Base-by-base conservation (phyloP, 2,113 vertebrate genomes). In the Lampris incognitus region DNA sequence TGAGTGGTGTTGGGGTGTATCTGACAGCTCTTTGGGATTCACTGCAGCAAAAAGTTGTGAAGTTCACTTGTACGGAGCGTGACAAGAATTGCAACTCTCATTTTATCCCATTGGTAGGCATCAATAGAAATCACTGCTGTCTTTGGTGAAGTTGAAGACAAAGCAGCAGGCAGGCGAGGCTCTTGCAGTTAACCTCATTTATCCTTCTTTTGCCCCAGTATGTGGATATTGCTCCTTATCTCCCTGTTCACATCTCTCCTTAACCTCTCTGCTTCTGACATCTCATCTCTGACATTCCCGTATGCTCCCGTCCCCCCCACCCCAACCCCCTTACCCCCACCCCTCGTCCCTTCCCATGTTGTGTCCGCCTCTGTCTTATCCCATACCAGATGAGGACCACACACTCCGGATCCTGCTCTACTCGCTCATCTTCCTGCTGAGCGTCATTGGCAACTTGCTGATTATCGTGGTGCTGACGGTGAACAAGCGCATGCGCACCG, bases 401-500 rank as follows among this genome's bases (percentile, higher is more conserved):
- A 91, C 87, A 0, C 85, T 98, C 72, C 91, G 95, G 1, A 88
- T 99, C 82, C 94, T 97, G 38, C 95, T 99, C 9, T 99, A 99
- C 63, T 88, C 83, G 0, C 86, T 96, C 72, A 97, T 99, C 87
- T 99, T 98, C 88, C 90, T 95, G 66, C 92, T 97, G 80, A 97
- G 97, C 0, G 94, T 98, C 0, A 93, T 95, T 0, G 97, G 97
- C n/a, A 98, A 98, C 39, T 79, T 94, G 3, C 95, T 99, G 51
- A 97, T 99, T 82, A 96, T 98, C 36, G 86, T 95, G 48, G 97
- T 98, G 70, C 94, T 99, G 88, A 91, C 94, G 0, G 91, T 96
- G 79, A 97, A 97, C 84, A 96, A 96, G 69, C 95, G 96, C 4
- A 95, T 99, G 88, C 95, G 97, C 71, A 99, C 98, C 0, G 95